Evolutionary conservation across 2,888 invertebrate species (phyloP), one percentile per base, ranked within the genome.

Genomic region (Thymelicus acteon): DNA sequence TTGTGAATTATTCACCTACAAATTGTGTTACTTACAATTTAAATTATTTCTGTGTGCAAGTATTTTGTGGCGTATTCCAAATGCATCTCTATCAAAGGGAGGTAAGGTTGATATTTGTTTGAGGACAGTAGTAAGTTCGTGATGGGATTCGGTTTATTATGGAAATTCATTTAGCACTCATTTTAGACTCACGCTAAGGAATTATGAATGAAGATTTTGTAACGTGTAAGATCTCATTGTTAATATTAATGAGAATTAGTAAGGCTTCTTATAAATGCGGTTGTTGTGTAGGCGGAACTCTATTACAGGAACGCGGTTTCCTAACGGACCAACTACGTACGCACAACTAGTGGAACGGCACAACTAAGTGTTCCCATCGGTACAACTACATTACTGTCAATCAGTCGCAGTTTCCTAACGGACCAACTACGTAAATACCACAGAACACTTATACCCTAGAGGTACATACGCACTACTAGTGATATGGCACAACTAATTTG

Each of bases 1-100:
- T 60, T 47, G 63, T 70, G 70, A 70, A 65, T 70, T 49, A 70
- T 70, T 64, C 64, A 70, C 62, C 44, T 65, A 65, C 60, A 70
- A 70, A 70, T 64, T 60, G 64, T 63, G 64, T 65, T 70, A 70
- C 64, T 64, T 70, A 70, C 69, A 69, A 69, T 70, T 70, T 60
- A 64, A 70, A 63, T 69, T 69, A 69, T 69, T 63, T 69, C 63
- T 39, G 39, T 70, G 52, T 70, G 64, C 64, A 70, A 57, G 31
- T 69, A 62, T 47, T 19, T 54, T 13, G 19, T 15, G n/a, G 37
- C 7, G 40, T 15, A 15, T 8, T 44, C 48, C 47, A 63, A 69
- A 62, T 31, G 57, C 37, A 37, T 48, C 47, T 62, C 19, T 58
- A 63, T 31, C 3, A 12, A 13, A 6, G 8, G 39, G 31, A 37